Conservation (phyloP, 2,113 vertebrate species). For the Monopterus albus region DNA sequence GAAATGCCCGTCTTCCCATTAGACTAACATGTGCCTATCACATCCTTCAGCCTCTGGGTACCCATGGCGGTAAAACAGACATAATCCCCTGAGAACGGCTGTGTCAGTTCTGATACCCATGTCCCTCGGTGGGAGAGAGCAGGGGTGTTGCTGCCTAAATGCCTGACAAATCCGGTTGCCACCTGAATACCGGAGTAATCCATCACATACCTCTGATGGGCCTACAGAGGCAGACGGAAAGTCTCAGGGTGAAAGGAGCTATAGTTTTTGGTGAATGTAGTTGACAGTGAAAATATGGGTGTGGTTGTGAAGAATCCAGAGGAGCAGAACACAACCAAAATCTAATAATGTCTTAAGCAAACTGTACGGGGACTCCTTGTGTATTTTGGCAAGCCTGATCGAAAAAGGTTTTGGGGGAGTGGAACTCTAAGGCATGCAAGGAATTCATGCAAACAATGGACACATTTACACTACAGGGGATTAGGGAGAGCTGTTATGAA, state of each 20-base stretch:
- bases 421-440: constrained; percentile 55
- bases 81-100: constrained; percentile 57
- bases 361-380: constrained; percentile 17
- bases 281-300: constrained; percentile 46
- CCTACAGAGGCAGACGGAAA: constrained; percentile 34
- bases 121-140: constrained; percentile 54
- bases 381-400: constrained; percentile 36
- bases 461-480: constrained; percentile 26
- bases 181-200: constrained; percentile 63
- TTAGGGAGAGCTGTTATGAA: constrained; percentile 27
- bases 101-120: constrained; percentile 57
- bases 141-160: constrained; percentile 58
- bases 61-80: constrained; percentile 48
- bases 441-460: constrained; percentile 71
- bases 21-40: constrained; percentile 39
- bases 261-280: constrained; percentile 25
- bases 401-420: constrained; percentile 51
- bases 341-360: constrained; percentile 42
- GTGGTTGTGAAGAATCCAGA: constrained; percentile 20
- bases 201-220: constrained; percentile 52
- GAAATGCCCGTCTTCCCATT: constrained; percentile 4
- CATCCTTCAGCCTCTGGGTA: constrained; percentile 34
- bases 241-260: constrained; percentile 35
- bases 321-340: constrained; percentile 39
- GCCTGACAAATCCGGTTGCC: constrained; percentile 66